Evolutionary conservation across 2,797 vertebrate genomes (phyloP).

Genomic region (Poecilia wingei): DNA sequence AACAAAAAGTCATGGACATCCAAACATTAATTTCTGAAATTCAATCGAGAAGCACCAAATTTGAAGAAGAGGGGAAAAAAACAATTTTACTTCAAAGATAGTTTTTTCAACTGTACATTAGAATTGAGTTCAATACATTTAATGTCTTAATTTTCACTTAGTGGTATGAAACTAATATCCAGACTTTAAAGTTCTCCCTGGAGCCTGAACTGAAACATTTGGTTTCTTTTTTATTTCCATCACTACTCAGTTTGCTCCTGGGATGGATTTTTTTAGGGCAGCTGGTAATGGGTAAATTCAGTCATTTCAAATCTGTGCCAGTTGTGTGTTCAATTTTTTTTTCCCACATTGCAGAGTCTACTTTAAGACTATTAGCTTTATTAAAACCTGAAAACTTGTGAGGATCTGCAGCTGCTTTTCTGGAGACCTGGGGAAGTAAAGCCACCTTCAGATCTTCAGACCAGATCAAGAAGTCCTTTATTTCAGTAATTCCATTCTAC

Average conservation of each 20-base stretch:
- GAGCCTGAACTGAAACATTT: not conserved
- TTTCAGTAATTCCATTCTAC: not conserved
- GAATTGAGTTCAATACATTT: not conserved
- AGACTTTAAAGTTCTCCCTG: not conserved
- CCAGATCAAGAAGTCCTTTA: not conserved
- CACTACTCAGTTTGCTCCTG: slow-evolving; percentile 7
- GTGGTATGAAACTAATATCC: not conserved
- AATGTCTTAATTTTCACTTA: not conserved
- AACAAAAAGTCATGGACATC: not conserved
- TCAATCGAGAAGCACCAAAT: not conserved
- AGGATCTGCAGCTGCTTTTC: not conserved
- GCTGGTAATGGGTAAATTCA: slow-evolving; percentile 9
- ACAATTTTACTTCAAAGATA: not conserved
- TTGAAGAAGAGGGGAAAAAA: not conserved
- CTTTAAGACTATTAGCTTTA: not conserved
- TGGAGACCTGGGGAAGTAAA: not conserved
- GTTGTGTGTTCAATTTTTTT: not conserved
- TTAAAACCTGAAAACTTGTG: not conserved
- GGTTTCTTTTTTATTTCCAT: not conserved
- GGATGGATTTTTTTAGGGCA: slow-evolving; percentile 19
- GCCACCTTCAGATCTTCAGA: not conserved
- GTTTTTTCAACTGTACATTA: not conserved
- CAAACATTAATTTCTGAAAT: not conserved
- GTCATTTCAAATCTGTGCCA: slow-evolving; percentile 6
- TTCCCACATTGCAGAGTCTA: not conserved